Evolutionary conservation across 2,797 vertebrate species (phyloP).

Genomic region (Rhinatrema bivittatum): DNA sequence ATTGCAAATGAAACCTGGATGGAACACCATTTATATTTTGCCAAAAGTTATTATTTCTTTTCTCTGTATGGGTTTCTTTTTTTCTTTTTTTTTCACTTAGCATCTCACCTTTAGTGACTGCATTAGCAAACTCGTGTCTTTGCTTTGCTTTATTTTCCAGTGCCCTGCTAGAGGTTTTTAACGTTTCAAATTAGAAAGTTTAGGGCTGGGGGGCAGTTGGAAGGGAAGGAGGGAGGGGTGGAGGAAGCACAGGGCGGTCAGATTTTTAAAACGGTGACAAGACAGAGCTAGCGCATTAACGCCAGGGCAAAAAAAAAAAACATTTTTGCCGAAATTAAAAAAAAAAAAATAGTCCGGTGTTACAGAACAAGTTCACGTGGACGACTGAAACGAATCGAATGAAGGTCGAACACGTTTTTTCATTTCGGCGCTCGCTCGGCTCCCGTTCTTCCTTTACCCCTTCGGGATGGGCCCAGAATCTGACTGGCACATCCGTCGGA

Average conservation of each 20-base stretch:
- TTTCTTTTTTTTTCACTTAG: conserved; percentile 26
- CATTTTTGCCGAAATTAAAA: background rate
- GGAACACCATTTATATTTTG: conserved; percentile 78
- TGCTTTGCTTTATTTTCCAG: conserved; percentile 8
- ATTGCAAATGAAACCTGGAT: conserved; percentile 81
- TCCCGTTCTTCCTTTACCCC: background rate
- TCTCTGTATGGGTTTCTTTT: background rate
- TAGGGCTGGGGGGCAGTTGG: conserved; percentile 1
- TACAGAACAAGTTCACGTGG: background rate
- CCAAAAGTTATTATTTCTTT: conserved; percentile 49
- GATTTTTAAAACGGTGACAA: conserved; percentile 1
- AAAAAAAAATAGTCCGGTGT: conserved; percentile 4
- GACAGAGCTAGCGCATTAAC: conserved; percentile 1
- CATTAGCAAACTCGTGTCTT: background rate
- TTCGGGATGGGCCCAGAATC: too few relatives aligned
- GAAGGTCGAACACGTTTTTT: background rate
- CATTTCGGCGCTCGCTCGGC: background rate
- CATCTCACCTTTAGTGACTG: conserved; percentile 4
- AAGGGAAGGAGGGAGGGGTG: background rate
- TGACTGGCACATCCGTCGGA: too few relatives aligned
- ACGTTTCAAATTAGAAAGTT: conserved; percentile 51
- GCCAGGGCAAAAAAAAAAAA: too few relatives aligned
- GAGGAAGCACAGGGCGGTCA: too few relatives aligned
- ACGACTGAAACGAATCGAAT: conserved; percentile 5
- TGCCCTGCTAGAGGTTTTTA: conserved; percentile 37